Conservation (phyloP, 2,797 vertebrate species). For the Oophaga sylvatica region DNA sequence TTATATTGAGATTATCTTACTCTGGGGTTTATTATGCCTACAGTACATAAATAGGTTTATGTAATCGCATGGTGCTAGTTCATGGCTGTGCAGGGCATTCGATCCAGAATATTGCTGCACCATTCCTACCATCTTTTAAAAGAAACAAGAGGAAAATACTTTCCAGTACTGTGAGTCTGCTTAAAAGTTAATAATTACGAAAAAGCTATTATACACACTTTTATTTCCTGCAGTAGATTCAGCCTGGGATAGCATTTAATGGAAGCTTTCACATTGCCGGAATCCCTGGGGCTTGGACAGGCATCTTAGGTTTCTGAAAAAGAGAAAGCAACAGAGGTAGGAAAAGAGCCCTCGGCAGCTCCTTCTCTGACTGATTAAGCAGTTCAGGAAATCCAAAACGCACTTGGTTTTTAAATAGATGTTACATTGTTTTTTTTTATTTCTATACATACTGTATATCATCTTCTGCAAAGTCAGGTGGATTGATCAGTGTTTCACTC, state of each 20-base stretch:
- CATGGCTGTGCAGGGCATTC: background rate
- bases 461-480: conserved; percentile 61
- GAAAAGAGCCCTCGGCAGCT: conserved; percentile 57
- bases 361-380: conserved; percentile 61
- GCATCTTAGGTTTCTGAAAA: conserved; percentile 61
- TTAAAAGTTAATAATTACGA: conserved; percentile 51
- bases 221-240: conserved; percentile 58
- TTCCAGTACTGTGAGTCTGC: background rate
- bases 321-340: conserved; percentile 54
- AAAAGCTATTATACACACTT: conserved; percentile 49
- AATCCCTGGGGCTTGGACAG: conserved; percentile 58
- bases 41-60: background rate
- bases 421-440: conserved; percentile 42
- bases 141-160: background rate
- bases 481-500: conserved; percentile 34
- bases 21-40: background rate
- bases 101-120: background rate
- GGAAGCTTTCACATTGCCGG: conserved; percentile 59
- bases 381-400: conserved; percentile 60
- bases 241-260: conserved; percentile 57
- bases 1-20: background rate
- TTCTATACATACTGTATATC: conserved; percentile 8
- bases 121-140: background rate
- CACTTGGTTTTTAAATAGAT: conserved; percentile 58
- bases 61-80: background rate